Conservation (phyloP, 2,113 vertebrate genomes). For the Triplophysa rosa region DNA sequence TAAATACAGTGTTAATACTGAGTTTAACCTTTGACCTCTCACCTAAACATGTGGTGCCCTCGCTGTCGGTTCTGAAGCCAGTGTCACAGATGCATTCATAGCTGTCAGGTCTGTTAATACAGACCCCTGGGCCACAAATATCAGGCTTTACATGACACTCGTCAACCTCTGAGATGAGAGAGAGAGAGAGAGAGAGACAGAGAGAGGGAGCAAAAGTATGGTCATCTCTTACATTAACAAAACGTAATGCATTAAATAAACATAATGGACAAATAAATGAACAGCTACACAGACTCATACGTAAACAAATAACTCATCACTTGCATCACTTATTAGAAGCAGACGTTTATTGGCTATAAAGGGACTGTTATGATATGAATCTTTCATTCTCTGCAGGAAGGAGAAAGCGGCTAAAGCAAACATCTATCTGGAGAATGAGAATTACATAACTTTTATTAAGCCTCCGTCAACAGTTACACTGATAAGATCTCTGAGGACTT, state of each 20-base stretch:
- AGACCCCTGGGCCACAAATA: constrained; percentile 90
- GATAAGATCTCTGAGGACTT: constrained; percentile 53
- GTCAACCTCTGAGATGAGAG: constrained; percentile 81
- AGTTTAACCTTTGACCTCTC: constrained; percentile 58
- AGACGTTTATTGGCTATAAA: constrained; percentile 3
- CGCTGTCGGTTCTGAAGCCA: constrained; percentile 80
- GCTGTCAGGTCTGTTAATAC: constrained; percentile 86
- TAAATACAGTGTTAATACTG: neutral
- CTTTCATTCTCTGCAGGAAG: constrained; percentile 5
- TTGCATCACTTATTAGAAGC: neutral
- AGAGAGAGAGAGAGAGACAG: constrained; percentile 48
- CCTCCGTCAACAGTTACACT: constrained; percentile 49
- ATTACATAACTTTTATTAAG: constrained; percentile 45
- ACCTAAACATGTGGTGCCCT: constrained; percentile 86
- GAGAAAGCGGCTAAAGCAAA: constrained; percentile 11
- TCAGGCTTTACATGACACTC: constrained; percentile 89
- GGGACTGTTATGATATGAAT: constrained; percentile 25
- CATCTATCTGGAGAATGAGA: neutral
- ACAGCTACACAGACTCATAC: neutral
- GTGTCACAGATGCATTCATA: constrained; percentile 89
- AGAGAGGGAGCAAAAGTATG: neutral
- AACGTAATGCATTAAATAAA: constrained; percentile 1
- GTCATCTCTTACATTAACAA: neutral
- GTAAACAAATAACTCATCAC: neutral
- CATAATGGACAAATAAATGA: neutral